These are phyloP conservation scores for Melanogrammus aeglefinus DNA, from an alignment of 2,797 vertebrate species.

Conservation along the genomic window DNA sequence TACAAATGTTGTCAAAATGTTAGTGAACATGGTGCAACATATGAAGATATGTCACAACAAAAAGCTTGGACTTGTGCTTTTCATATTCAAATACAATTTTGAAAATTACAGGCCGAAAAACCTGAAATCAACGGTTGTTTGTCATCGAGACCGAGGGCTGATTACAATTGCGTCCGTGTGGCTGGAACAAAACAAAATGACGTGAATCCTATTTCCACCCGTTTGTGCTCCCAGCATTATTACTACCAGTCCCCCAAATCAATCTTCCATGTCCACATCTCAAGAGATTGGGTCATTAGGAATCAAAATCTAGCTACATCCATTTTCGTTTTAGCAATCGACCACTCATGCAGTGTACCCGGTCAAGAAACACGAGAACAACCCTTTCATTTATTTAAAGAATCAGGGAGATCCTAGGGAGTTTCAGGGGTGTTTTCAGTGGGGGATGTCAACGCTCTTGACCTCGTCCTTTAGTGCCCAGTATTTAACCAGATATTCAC, in stretches of 20 bases:
- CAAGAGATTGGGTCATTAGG: no score
- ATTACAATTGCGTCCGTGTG: neutral
- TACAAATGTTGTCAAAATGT: neutral
- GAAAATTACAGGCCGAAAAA: neutral
- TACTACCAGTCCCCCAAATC: neutral
- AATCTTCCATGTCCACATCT: neutral
- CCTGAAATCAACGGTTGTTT: neutral
- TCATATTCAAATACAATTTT: neutral
- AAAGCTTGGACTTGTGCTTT: neutral
- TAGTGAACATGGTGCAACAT: neutral
- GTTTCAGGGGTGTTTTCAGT: neutral
- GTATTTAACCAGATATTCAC: no score
- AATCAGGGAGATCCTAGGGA: neutral
- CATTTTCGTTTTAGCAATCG: neutral
- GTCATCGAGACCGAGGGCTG: neutral
- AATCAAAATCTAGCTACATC: neutral
- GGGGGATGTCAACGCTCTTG: neutral
- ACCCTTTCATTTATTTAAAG: neutral
- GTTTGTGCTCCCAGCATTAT: neutral
- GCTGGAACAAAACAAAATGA: neutral
- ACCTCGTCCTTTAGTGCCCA: no score
- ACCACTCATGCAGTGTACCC: neutral
- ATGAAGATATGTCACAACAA: neutral
- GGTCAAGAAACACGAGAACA: neutral
- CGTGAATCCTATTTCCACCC: neutral